Conservation (phyloP, 2,797 vertebrate species). For the Denticeps clupeoides region DNA sequence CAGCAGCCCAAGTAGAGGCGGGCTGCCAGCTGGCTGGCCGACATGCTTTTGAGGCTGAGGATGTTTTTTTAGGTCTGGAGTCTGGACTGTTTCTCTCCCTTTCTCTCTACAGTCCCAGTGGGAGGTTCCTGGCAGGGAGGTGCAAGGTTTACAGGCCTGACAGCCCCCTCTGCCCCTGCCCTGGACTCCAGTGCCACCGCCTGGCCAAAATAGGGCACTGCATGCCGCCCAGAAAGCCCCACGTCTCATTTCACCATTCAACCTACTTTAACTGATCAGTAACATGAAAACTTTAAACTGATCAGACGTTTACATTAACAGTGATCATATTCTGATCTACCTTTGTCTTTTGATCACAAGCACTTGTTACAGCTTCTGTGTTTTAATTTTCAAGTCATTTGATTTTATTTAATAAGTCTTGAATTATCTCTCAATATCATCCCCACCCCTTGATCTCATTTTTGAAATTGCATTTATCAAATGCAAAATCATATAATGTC, state of each 20-base stretch:
- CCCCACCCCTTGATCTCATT: too few relatives aligned
- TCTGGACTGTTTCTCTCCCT: conserved; percentile 45
- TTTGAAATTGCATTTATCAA: too few relatives aligned
- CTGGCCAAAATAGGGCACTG: conserved; percentile 15
- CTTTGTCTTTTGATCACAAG: too few relatives aligned
- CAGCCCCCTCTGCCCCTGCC: neutral
- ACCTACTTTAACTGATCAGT: neutral
- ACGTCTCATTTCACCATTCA: neutral
- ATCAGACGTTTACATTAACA: too few relatives aligned
- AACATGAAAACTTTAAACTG: too few relatives aligned
- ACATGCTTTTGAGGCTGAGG: conserved; percentile 46
- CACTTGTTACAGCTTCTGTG: too few relatives aligned
- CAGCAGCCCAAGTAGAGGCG: conserved; percentile 45
- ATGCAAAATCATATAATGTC: too few relatives aligned
- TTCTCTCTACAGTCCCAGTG: conserved; percentile 26
- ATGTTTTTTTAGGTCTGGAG: conserved; percentile 52
- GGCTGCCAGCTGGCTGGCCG: conserved; percentile 50
- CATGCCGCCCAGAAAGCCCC: neutral
- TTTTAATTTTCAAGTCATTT: too few relatives aligned
- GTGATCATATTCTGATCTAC: too few relatives aligned
- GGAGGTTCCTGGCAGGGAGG: conserved; percentile 33
- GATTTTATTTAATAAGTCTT: too few relatives aligned
- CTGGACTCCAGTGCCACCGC: conserved; percentile 40
- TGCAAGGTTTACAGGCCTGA: neutral
- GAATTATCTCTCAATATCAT: too few relatives aligned